phyloP scores from a whole-genome alignment of 2,113 vertebrate genomes.

The Meriones unguiculatus region DNA sequence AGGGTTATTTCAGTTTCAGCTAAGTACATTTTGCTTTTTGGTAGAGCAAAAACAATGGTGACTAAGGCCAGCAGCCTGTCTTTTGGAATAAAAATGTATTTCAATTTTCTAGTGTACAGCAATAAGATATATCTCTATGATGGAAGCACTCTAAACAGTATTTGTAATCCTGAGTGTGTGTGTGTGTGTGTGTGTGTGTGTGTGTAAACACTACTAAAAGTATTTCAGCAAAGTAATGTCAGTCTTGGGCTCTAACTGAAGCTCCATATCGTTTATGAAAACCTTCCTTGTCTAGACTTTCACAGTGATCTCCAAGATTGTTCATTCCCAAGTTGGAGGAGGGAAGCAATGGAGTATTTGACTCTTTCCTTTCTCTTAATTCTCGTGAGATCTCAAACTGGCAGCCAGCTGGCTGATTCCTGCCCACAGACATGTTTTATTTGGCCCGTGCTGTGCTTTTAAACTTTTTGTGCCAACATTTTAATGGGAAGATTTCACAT shows the following conservation, averaged over 20 bases:
- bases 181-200: background rate
- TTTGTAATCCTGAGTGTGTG: slow-evolving; percentile 46
- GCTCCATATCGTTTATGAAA: background rate
- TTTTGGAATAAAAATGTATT: slow-evolving; percentile 62
- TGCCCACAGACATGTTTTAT: slow-evolving; percentile 77
- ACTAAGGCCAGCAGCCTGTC: slow-evolving; percentile 29
- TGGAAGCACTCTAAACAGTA: slow-evolving; percentile 1
- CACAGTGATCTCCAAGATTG: background rate
- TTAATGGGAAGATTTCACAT: slow-evolving; percentile 78
- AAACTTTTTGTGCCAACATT: slow-evolving; percentile 74
- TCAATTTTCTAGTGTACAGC: slow-evolving; percentile 54
- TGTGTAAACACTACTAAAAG: background rate
- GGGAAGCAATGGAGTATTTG: slow-evolving; percentile 42
- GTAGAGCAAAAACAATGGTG: slow-evolving; percentile 33
- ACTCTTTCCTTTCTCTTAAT: slow-evolving; percentile 51
- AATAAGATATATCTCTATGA: background rate
- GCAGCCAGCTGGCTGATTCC: slow-evolving; percentile 73
- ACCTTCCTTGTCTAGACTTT: background rate
- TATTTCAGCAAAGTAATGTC: background rate
- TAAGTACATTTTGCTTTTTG: slow-evolving; percentile 53
- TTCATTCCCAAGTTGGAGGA: background rate
- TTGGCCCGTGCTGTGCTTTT: slow-evolving; percentile 75
- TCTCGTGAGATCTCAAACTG: slow-evolving; percentile 64
- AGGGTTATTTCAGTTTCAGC: slow-evolving; percentile 30
- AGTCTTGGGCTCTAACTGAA: slow-evolving; percentile 4